phyloP scores from a whole-genome alignment of 1,140 invertebrate species.

The Tetragnatha versicolor region DNA sequence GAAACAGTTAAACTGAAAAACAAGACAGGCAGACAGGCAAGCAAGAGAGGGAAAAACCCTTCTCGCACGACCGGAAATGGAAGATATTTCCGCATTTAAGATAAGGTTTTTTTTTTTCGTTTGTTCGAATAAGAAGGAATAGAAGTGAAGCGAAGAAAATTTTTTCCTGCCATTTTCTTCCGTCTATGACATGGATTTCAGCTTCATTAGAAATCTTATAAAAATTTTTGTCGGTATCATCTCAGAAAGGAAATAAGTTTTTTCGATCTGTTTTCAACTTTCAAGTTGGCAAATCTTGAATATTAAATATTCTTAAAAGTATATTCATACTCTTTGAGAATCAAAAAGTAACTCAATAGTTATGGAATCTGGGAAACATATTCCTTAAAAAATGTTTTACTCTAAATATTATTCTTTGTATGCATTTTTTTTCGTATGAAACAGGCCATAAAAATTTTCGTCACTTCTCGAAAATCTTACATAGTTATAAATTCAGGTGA shows the following conservation, averaged over 20 bases:
- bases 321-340: too few relatives aligned
- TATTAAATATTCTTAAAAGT: not conserved
- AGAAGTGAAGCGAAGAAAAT: constrained; percentile 12
- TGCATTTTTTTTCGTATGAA: too few relatives aligned
- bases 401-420: too few relatives aligned
- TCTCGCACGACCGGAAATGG: constrained; percentile 35
- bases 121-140: constrained; percentile 20
- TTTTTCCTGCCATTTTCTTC: not conserved
- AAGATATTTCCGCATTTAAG: constrained; percentile 40
- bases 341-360: too few relatives aligned
- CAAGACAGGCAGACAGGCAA: not conserved
- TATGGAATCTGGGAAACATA: too few relatives aligned
- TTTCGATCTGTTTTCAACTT: constrained; percentile 7
- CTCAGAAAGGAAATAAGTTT: constrained; percentile 21
- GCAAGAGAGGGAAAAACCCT: not conserved
- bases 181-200: constrained; percentile 5
- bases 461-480: too few relatives aligned
- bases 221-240: not conserved
- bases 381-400: too few relatives aligned
- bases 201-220: constrained; percentile 25
- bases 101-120: constrained; percentile 37
- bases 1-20: constrained; percentile 12
- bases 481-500: too few relatives aligned
- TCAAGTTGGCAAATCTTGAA: constrained; percentile 17
- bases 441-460: too few relatives aligned